phyloP scores from a whole-genome alignment of 2,888 invertebrate genomes.

The Agrypnus murinus region DNA sequence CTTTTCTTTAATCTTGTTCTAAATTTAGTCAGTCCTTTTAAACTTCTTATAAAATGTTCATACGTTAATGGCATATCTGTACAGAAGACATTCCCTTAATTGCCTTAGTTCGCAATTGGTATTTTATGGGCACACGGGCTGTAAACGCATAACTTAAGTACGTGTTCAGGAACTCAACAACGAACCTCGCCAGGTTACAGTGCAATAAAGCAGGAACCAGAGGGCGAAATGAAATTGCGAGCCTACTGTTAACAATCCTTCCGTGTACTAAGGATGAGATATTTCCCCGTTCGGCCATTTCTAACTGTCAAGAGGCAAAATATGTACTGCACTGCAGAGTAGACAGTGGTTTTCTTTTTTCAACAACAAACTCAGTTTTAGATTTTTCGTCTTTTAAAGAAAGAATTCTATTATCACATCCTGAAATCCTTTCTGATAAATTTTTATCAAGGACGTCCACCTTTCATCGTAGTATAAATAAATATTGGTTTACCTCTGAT shows the following conservation, averaged over 20 bases:
- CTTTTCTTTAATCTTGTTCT: too few relatives aligned
- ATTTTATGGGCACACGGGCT: constrained; percentile 39
- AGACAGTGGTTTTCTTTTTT: background rate
- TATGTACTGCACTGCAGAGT: constrained; percentile 16
- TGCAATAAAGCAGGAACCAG: constrained; percentile 44
- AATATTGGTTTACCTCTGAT: background rate
- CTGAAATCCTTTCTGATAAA: background rate
- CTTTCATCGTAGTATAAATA: background rate
- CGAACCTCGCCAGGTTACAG: constrained; percentile 41
- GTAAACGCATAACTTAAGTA: constrained; percentile 48
- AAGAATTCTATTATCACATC: background rate
- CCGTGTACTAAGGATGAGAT: constrained; percentile 44
- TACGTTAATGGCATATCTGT: background rate
- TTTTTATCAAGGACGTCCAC: background rate
- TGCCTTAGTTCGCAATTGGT: constrained; percentile 41
- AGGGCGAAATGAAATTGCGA: constrained; percentile 46
- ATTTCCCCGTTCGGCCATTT: constrained; percentile 46
- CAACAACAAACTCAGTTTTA: background rate
- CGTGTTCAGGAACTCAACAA: constrained; percentile 47
- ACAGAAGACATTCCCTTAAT: constrained; percentile 36
- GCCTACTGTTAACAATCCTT: constrained; percentile 47
- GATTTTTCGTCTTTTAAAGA: background rate
- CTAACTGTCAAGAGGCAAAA: constrained; percentile 37
- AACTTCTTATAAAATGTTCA: background rate
- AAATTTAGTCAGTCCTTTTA: too few relatives aligned